Evolutionary conservation across 2,113 vertebrate species (phyloP).

Genomic region (Campylorhamphus procurvoides): DNA sequence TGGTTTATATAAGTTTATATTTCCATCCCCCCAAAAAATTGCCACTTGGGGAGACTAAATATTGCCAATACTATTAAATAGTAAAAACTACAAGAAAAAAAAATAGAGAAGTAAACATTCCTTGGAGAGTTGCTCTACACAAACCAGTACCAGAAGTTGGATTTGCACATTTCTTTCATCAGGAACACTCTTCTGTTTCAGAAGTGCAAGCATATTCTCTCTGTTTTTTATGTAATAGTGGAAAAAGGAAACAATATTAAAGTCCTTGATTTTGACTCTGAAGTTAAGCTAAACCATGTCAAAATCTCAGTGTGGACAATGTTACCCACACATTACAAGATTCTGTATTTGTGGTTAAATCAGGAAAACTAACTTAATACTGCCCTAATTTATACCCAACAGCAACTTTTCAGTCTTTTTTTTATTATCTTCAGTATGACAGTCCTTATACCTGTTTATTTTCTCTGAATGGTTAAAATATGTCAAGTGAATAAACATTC

Average conservation of each 20-base stretch:
- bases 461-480: neutral
- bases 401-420: neutral
- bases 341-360: neutral
- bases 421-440: neutral
- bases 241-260: neutral
- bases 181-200: neutral
- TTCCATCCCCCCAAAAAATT: neutral
- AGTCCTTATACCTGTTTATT: neutral
- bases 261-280: neutral
- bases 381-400: accelerated
- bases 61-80: neutral
- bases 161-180: neutral
- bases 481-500: neutral
- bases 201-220: neutral
- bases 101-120: neutral
- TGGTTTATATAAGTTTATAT: neutral
- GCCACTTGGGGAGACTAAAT: neutral
- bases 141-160: neutral
- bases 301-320: neutral
- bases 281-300: neutral
- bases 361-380: neutral
- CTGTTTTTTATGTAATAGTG: neutral
- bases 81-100: neutral
- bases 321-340: too few relatives aligned
- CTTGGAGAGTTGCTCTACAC: neutral